phyloP scores from a whole-genome alignment of 2,113 vertebrate species.

The Micromys minutus region DNA sequence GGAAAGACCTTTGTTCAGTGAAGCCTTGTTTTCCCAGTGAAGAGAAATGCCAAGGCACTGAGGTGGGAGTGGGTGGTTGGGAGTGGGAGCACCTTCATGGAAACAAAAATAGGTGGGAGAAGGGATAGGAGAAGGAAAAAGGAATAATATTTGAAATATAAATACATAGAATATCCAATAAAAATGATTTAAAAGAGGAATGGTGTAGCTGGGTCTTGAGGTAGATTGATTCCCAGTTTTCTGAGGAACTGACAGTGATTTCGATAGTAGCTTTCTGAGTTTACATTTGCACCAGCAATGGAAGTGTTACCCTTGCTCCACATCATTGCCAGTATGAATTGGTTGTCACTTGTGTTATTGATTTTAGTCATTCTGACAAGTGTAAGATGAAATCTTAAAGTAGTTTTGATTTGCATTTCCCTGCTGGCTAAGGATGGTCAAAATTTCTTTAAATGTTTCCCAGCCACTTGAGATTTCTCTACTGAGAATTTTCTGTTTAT shows the following conservation, averaged over 20 bases:
- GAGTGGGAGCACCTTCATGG: too few relatives aligned
- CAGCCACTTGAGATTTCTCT: not conserved
- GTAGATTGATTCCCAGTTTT: not conserved
- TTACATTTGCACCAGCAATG: not conserved
- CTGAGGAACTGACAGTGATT: not conserved
- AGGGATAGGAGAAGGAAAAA: too few relatives aligned
- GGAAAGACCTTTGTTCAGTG: too few relatives aligned
- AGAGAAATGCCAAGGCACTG: too few relatives aligned
- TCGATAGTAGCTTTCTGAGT: not conserved
- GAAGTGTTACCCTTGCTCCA: not conserved
- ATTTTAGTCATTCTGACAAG: not conserved
- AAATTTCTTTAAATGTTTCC: not conserved
- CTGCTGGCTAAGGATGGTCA: not conserved
- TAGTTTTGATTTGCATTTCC: not conserved
- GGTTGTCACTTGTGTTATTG: not conserved
- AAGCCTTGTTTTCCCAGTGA: too few relatives aligned
- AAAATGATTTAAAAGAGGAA: too few relatives aligned
- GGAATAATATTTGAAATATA: too few relatives aligned
- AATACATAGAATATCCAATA: too few relatives aligned
- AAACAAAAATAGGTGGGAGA: too few relatives aligned
- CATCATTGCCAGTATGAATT: not conserved
- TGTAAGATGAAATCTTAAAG: not conserved
- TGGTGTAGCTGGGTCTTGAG: not conserved
- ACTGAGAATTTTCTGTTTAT: not conserved
- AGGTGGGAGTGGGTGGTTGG: too few relatives aligned